A percentile compares a stretch with the other conserved stretches of the same genome.
Conservation (phyloP, 1,140 invertebrate species). For the Drosophila miranda region DNA sequence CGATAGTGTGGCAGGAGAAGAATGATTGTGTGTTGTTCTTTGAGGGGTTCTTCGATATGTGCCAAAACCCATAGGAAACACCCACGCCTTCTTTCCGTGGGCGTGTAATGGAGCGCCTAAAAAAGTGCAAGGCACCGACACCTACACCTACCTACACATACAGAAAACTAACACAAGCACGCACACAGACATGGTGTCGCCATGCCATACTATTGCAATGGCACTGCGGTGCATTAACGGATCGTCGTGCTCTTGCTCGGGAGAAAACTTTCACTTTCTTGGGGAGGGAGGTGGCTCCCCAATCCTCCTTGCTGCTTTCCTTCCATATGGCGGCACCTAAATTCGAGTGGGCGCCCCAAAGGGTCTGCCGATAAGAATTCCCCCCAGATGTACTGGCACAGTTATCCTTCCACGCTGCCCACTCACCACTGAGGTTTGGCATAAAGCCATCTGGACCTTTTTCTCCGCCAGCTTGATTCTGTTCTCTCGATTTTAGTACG, state of each 20-base stretch:
- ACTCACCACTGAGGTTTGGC: conserved; percentile 82
- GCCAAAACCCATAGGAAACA: too few species aligned
- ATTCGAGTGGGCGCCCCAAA: too few species aligned
- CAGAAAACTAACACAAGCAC: conserved; percentile 12
- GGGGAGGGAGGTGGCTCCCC: background rate
- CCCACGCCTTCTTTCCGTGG: too few species aligned
- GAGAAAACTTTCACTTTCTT: conserved; percentile 67
- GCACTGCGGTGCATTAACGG: conserved; percentile 41
- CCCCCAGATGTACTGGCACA: background rate
- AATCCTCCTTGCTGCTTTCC: conserved; percentile 18
- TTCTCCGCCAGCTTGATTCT: conserved; percentile 78
- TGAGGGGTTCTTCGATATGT: too few species aligned
- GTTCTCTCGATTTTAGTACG: conserved; percentile 1
- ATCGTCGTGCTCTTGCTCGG: conserved; percentile 24
- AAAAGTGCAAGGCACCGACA: conserved; percentile 36
- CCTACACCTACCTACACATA: conserved; percentile 13
- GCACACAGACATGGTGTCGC: conserved; percentile 35
- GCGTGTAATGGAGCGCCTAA: background rate
- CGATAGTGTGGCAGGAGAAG: conserved; percentile 13
- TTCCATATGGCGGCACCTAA: conserved; percentile 38
- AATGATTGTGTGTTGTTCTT: too few species aligned
- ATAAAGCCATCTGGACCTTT: conserved; percentile 79
- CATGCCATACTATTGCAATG: background rate
- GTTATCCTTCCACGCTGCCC: too few species aligned
- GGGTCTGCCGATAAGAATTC: background rate